Percentiles rank a stretch among this genome's conserved stretches.
These are phyloP conservation scores for Ochlodes sylvanus DNA, from an alignment of 2,888 invertebrate genomes.

Conservation along the genomic window DNA sequence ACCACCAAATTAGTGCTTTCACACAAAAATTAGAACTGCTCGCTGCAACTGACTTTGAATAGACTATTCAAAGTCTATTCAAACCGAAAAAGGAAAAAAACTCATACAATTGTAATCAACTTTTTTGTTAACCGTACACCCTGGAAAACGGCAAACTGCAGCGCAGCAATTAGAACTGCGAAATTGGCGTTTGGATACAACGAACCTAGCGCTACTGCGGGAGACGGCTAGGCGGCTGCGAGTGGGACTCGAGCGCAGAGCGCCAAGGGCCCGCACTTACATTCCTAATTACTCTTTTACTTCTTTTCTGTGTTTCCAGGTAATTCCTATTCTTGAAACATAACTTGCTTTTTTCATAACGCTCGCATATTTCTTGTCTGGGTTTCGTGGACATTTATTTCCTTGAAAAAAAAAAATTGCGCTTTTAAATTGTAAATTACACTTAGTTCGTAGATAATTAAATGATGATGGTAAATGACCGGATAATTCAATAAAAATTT, in stretches of 20 bases:
- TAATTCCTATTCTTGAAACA: not conserved
- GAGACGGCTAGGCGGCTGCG: too few relatives aligned
- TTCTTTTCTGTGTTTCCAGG: slow-evolving; percentile 8
- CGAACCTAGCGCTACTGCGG: not conserved
- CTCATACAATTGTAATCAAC: slow-evolving; percentile 5
- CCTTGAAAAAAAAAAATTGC: too few relatives aligned
- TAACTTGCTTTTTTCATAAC: not conserved
- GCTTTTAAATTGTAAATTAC: too few relatives aligned
- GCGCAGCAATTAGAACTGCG: slow-evolving; percentile 13
- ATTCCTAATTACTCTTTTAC: slow-evolving; percentile 1
- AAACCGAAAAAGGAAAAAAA: slow-evolving; percentile 4
- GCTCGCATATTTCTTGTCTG: not conserved
- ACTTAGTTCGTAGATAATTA: too few relatives aligned
- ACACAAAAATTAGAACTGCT: not conserved
- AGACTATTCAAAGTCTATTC: not conserved
- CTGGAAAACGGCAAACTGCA: slow-evolving; percentile 3
- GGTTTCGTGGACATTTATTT: too few relatives aligned
- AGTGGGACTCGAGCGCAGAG: not conserved
- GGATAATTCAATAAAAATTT: too few relatives aligned
- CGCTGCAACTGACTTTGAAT: not conserved
- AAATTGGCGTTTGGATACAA: slow-evolving; percentile 9
- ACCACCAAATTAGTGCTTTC: not conserved
- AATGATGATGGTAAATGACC: too few relatives aligned
- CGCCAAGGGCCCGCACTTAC: not conserved
- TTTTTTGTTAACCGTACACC: slow-evolving; percentile 6